Evolutionary conservation across 2,888 invertebrate species (phyloP), one percentile per base, ranked within the genome.

Genomic region (Archips crataeganus): DNA sequence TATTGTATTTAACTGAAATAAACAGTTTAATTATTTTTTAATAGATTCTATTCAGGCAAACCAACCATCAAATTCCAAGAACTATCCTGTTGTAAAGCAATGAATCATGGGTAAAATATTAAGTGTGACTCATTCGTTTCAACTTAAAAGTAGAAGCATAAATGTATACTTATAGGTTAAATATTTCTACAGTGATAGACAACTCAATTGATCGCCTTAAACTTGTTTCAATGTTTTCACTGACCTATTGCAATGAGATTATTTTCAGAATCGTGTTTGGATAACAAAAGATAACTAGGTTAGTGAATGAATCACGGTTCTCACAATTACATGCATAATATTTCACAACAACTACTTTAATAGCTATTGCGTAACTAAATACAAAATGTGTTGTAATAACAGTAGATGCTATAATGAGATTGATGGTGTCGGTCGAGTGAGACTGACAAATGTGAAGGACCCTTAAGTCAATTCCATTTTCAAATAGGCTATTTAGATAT

Each of bases 381-480:
- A 63, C 32, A 63, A 62, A 15, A 42, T 42, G 62, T 45, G 39
- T 23, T 62, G 62, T 23, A 61, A 61, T 51, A 54, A 39, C 39
- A 39, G 39, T 5, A 39, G 5, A 39, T 39, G 36, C 39, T 39
- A 6, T 39, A 39, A 23, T 23, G 23, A 23, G 23, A 23, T 39
- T 3, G 4, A 39, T 6, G 4, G 0, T 5, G 39, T 39, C 9
- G 10, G 39, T 39, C 9, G 10, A 45, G 45, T 45, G 45, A 10
- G 10, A 3, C 45, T 11, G 10, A 9, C 9, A 45, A 45, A 45
- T 45, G 45, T 11, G 9, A 45, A 3, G 3, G 45, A 45, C 9
- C 11, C 11, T 8, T 8, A 45, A 45, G 11, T 39, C 39, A 4
- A 6, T 39, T 39, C 6, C 4, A 39, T 39, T 1, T 4, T 6